phyloP scores from a whole-genome alignment of 2,888 invertebrate genomes.

The Oligia strigilis region DNA sequence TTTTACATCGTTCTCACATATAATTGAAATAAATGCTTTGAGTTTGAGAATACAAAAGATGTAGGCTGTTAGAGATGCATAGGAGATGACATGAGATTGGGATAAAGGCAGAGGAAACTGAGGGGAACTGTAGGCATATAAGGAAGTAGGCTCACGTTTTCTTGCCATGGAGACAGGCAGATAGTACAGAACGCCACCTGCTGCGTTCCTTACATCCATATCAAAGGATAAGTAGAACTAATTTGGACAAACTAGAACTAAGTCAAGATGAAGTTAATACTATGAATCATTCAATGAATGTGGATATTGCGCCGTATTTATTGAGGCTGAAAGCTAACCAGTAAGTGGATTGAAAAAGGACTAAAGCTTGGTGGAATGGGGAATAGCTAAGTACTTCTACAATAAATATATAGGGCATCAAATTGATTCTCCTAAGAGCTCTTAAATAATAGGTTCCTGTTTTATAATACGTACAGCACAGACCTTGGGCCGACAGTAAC shows the following conservation, averaged over 20 bases:
- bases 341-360: slow-evolving; percentile 24
- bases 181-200: not conserved
- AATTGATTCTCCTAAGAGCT: not conserved
- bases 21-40: too few species aligned
- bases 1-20: too few species aligned
- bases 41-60: too few species aligned
- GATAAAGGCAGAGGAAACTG: not conserved
- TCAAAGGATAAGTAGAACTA: not conserved
- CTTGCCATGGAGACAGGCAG: not conserved
- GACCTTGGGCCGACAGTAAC: not conserved
- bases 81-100: not conserved
- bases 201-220: not conserved
- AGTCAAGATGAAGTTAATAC: slow-evolving; percentile 3
- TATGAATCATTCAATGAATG: slow-evolving; percentile 32
- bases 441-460: not conserved
- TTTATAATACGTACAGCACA: not conserved
- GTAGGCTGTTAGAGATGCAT: too few species aligned
- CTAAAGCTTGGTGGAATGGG: not conserved
- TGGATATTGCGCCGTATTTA: not conserved
- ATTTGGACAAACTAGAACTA: not conserved
- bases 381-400: slow-evolving; percentile 3
- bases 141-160: not conserved
- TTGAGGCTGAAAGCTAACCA: slow-evolving; percentile 8
- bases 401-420: not conserved
- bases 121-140: not conserved